A percentile compares a stretch with the other conserved stretches of the same genome.
These are phyloP conservation scores for Mionectes macconnelli DNA, from an alignment of 2,113 vertebrate genomes.

Conservation along the genomic window DNA sequence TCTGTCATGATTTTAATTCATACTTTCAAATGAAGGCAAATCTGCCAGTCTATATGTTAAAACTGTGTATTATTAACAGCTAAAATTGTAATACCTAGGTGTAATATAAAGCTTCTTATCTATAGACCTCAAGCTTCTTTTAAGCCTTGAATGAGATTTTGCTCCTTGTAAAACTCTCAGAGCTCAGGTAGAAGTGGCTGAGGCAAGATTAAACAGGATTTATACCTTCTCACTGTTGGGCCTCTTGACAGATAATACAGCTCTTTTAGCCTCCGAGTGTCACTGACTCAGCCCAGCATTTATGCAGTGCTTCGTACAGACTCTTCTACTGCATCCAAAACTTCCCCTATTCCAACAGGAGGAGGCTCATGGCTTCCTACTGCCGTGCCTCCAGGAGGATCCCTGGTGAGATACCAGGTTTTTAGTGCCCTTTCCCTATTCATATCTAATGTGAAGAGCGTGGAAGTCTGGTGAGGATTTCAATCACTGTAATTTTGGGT, in stretches of 20 bases:
- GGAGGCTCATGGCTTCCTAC: not conserved
- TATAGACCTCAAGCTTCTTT: not conserved
- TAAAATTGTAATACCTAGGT: not conserved
- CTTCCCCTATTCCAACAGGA: not conserved
- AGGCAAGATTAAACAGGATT: not conserved
- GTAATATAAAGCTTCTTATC: not conserved
- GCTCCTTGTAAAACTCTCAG: not conserved
- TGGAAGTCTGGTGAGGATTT: not conserved
- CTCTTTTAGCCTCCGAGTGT: not conserved
- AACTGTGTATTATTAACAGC: not conserved
- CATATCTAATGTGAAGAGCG: not conserved
- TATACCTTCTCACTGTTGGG: not conserved
- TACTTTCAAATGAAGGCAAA: not conserved
- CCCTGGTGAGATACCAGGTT: not conserved
- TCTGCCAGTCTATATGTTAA: not conserved
- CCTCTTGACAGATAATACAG: not conserved
- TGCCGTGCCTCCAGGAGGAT: not conserved
- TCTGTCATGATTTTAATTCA: not conserved
- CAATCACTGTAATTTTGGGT: not conserved
- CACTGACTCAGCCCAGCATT: not conserved
- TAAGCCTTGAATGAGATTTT: not conserved
- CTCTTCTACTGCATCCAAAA: not conserved
- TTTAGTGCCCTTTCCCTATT: not conserved
- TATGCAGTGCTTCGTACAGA: not conserved
- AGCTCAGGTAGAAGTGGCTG: not conserved